phyloP scores from a whole-genome alignment of 2,113 vertebrate genomes.

The Anhinga anhinga region DNA sequence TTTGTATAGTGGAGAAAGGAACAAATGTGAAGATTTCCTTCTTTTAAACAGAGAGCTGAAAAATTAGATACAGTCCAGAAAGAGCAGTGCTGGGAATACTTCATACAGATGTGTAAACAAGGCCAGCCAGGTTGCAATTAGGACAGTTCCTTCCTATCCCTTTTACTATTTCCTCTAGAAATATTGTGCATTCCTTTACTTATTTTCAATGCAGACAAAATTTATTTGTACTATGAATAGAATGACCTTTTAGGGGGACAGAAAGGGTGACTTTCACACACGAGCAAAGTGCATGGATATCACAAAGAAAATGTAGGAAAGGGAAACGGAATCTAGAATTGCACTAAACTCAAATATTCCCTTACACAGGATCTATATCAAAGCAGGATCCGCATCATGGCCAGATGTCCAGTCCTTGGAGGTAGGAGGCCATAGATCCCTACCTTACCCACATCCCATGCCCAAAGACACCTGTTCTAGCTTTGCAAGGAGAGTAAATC shows the following conservation, averaged over 20 bases:
- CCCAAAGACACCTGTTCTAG: neutral
- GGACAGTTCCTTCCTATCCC: neutral
- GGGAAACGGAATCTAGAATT: neutral
- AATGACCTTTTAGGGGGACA: neutral
- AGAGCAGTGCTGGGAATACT: neutral
- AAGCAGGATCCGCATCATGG: neutral
- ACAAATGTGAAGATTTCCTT: neutral
- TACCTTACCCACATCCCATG: fast-evolving
- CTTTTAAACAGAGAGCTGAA: neutral
- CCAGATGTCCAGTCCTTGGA: neutral
- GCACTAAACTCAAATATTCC: neutral
- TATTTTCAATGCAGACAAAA: neutral
- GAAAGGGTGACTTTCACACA: neutral
- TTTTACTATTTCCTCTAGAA: neutral
- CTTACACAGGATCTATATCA: neutral
- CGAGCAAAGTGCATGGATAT: neutral
- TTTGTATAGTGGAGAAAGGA: neutral
- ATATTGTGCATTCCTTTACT: neutral
- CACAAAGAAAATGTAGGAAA: neutral
- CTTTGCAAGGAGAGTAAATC: neutral
- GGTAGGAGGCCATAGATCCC: neutral
- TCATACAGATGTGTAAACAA: neutral
- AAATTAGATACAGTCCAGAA: neutral
- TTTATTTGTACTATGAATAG: neutral
- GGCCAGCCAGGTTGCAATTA: neutral